phyloP scores from a whole-genome alignment of 1,140 invertebrate species.

The Aphis gossypii region DNA sequence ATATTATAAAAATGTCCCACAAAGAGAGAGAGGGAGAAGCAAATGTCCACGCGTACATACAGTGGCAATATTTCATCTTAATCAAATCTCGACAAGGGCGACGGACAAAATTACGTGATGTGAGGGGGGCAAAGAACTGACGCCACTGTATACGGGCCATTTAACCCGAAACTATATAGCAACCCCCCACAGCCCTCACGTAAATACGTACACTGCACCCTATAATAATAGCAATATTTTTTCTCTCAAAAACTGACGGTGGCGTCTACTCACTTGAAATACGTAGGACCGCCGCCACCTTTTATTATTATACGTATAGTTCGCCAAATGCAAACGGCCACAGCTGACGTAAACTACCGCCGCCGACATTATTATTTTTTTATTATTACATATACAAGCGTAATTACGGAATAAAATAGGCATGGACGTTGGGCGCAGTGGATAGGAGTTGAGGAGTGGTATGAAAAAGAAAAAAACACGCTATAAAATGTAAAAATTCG shows the following conservation, averaged over 20 bases:
- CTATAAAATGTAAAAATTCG: slow-evolving; percentile 11
- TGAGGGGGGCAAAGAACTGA: background rate
- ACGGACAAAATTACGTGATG: background rate
- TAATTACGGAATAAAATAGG: slow-evolving; percentile 39
- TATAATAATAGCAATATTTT: background rate
- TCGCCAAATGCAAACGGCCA: slow-evolving; percentile 26
- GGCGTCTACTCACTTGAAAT: background rate
- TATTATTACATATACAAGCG: background rate
- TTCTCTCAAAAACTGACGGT: background rate
- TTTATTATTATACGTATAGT: slow-evolving; percentile 1
- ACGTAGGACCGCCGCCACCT: background rate
- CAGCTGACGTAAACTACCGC: slow-evolving; percentile 42
- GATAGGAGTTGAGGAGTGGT: background rate
- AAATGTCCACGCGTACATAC: background rate
- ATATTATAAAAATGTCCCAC: background rate
- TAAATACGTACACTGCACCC: background rate
- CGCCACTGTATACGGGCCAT: slow-evolving; percentile 16
- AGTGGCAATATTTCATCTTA: background rate
- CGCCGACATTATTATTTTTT: background rate
- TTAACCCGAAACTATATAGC: slow-evolving; percentile 23
- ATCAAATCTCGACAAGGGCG: slow-evolving; percentile 18
- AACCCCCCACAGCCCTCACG: no score
- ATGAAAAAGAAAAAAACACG: background rate
- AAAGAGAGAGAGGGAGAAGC: background rate
- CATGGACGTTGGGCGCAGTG: background rate